Evolutionary conservation across 1,140 invertebrate genomes (phyloP), one percentile per base, ranked within the genome.

Genomic region (Battus philenor): DNA sequence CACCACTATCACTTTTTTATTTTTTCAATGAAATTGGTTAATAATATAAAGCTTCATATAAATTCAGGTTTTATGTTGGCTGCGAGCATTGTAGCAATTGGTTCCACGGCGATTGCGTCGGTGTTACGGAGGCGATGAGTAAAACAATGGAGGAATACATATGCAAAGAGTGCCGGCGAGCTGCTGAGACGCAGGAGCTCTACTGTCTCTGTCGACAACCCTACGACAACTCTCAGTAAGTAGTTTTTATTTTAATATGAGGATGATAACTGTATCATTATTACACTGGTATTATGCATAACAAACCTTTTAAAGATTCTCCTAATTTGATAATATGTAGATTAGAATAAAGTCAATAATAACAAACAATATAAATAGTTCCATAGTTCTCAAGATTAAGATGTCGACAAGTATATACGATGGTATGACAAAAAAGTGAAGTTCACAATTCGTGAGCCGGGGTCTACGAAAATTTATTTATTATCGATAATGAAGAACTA

Each of bases 51-150:
- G n/a, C 36, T 10, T 8, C 12, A 50, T 27, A 2, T 49, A 33
- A 26, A 59, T 64, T 45, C 67, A 97, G 95, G 77, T 98, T 99
- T 81, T 99, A 99, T 84, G 95, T 99, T 54, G 96, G 96, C 20
- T 99, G 98, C 86, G 97, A 98, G 84, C 86, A 96, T 44, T 99
- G 98, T 79, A 96, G 95, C 57, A 98, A 98, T 85, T 99, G 97
- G 97, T 99, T 98, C 87, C 98, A 99, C 79, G 97, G 97, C 1
- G 93, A 95, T 59, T 99, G 98, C 77, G 96, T 99, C 1, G 95
- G 94, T 11, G 94, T 99, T 27, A 96, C 95, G 0, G 95, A 98
- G 78, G 93, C 94, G 72, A 94, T 95, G 87, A 97, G 96, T 41
- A 96, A 97, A 76, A 91, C 91, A 4, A 90, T 98, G 67, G 94